A percentile compares a stretch with the other conserved stretches of the same genome.
Evolutionary conservation across 2,797 vertebrate species (phyloP).

Genomic region (Schizopygopsis pylzovi): DNA sequence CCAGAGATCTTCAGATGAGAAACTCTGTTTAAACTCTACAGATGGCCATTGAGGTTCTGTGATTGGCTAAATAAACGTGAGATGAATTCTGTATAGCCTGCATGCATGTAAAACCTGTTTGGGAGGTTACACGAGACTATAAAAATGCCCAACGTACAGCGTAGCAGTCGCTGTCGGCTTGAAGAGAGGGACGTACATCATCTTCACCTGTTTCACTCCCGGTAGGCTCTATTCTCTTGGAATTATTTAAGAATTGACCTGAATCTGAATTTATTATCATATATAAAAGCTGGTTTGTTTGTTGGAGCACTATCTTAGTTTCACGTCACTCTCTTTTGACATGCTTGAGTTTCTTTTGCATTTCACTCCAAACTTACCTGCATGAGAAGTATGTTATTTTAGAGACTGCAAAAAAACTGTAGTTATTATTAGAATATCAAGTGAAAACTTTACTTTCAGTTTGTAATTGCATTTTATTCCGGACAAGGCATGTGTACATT

Average conservation of each 20-base stretch:
- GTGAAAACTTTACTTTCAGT: not conserved
- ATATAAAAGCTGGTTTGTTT: not conserved
- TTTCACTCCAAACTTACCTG: not conserved
- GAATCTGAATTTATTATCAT: not conserved
- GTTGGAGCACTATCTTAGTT: not conserved
- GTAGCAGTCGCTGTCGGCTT: not conserved
- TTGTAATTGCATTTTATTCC: not conserved
- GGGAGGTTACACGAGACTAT: slow-evolving; percentile 56
- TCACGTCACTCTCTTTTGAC: not conserved
- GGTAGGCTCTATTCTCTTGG: slow-evolving; percentile 43
- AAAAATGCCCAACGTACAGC: slow-evolving; percentile 33
- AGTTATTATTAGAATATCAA: not conserved
- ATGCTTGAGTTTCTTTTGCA: not conserved
- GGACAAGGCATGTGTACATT: not conserved
- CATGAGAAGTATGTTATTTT: not conserved
- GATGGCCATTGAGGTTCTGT: not conserved
- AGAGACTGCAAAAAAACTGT: not conserved
- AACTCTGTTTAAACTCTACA: not conserved
- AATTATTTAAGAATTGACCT: not conserved
- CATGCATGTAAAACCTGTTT: slow-evolving; percentile 63
- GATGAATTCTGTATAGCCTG: slow-evolving; percentile 3
- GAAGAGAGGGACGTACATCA: slow-evolving; percentile 1
- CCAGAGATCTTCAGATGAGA: not conserved
- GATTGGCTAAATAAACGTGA: slow-evolving; percentile 23
- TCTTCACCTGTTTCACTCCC: slow-evolving; percentile 27